phyloP scores from a whole-genome alignment of 1,140 invertebrate genomes.

The Melipona quadrifasciata region DNA sequence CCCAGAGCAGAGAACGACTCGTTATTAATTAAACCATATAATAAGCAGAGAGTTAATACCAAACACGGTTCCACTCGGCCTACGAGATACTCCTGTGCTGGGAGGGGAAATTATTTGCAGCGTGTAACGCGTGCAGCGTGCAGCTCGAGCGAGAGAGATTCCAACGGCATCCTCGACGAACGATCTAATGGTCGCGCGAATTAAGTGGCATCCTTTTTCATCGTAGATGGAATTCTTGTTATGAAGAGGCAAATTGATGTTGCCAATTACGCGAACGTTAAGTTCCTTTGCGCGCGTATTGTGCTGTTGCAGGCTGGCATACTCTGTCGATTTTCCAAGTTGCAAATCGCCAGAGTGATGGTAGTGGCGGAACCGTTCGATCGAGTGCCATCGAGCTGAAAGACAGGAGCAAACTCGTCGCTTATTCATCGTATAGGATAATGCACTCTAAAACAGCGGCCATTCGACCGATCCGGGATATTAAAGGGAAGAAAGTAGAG shows the following conservation, averaged over 20 bases:
- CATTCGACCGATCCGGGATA: conserved; percentile 21
- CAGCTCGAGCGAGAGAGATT: background rate
- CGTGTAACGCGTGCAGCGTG: background rate
- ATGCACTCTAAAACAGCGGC: conserved; percentile 35
- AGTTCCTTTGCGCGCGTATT: background rate
- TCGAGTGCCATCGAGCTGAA: background rate
- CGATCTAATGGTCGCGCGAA: background rate
- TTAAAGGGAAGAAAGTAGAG: conserved; percentile 53
- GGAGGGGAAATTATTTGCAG: background rate
- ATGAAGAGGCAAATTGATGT: conserved; percentile 1
- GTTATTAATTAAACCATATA: background rate
- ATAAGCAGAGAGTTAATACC: background rate
- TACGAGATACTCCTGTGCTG: background rate
- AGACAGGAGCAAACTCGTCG: conserved; percentile 13
- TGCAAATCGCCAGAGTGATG: background rate
- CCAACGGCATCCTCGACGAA: background rate
- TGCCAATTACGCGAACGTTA: background rate
- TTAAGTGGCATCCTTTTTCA: conserved; percentile 14
- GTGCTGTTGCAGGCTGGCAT: no score
- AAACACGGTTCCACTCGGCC: background rate
- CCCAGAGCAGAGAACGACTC: background rate
- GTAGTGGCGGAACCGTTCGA: background rate
- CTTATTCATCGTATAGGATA: conserved; percentile 37
- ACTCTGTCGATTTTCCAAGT: background rate
- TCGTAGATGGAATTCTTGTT: background rate